Evolutionary conservation across 2,797 vertebrate genomes (phyloP).

Genomic region (Naso thynnoides): DNA sequence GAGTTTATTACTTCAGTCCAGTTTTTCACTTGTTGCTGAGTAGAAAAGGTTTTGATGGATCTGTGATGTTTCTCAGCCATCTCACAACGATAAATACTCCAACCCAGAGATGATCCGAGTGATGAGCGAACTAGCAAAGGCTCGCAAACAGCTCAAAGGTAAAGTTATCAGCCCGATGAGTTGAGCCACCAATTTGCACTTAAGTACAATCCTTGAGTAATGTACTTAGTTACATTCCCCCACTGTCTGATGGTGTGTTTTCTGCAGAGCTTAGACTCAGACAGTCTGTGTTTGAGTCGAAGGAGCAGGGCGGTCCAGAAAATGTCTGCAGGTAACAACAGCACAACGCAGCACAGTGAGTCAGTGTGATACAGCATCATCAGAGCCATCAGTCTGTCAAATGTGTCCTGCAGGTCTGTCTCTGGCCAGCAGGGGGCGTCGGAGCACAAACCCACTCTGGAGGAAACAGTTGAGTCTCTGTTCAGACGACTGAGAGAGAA

Average conservation of each 20-base stretch:
- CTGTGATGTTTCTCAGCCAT: conserved; percentile 84
- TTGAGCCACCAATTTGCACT: neutral
- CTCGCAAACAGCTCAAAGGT: conserved; percentile 97
- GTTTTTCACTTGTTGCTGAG: too few species aligned
- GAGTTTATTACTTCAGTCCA: neutral
- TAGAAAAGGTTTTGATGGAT: neutral
- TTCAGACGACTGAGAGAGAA: conserved; percentile 88
- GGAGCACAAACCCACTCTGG: conserved; percentile 83
- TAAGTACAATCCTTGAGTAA: neutral
- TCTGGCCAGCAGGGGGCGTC: conserved; percentile 78
- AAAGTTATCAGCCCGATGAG: neutral
- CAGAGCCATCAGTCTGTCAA: neutral
- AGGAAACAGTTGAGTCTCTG: conserved; percentile 90
- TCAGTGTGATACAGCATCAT: neutral
- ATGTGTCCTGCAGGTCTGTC: conserved; percentile 63
- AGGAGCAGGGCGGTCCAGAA: conserved; percentile 62
- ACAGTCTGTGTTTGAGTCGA: conserved; percentile 89
- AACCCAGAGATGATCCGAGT: conserved; percentile 93
- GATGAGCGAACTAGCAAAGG: conserved; percentile 93
- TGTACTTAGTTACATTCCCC: neutral
- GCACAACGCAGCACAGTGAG: neutral
- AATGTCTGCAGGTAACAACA: conserved; percentile 68
- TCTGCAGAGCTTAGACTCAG: conserved; percentile 90
- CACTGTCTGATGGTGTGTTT: neutral
- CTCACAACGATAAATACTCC: conserved; percentile 93